Conservation (phyloP, 2,888 invertebrate genomes). For the Zonitis immaculata region DNA sequence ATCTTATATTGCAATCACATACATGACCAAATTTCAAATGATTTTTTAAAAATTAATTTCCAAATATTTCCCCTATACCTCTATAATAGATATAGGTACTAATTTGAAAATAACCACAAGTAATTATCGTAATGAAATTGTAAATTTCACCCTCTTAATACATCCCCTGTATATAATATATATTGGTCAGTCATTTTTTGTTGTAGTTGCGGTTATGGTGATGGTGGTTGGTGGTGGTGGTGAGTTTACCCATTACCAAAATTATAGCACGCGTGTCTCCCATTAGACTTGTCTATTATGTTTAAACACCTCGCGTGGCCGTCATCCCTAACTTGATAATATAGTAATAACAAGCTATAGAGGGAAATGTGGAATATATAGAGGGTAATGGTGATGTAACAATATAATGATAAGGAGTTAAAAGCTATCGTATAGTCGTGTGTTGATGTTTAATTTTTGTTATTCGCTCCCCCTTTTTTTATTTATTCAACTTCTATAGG, state of each 20-base stretch:
- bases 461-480: too few relatives aligned
- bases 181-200: too few relatives aligned
- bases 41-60: background rate
- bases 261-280: slow-evolving; percentile 32
- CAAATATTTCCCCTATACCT: too few relatives aligned
- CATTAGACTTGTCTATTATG: slow-evolving; percentile 29
- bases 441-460: slow-evolving; percentile 24
- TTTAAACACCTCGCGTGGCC: slow-evolving; percentile 33
- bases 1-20: background rate
- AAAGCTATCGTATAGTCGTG: slow-evolving; percentile 27
- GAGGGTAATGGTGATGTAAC: background rate
- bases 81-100: too few relatives aligned
- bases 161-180: slow-evolving; percentile 16
- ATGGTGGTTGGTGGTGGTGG: slow-evolving; percentile 7
- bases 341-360: slow-evolving; percentile 24
- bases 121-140: slow-evolving; percentile 35
- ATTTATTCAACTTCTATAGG: too few relatives aligned
- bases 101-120: slow-evolving; percentile 20
- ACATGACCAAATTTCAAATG: background rate
- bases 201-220: background rate
- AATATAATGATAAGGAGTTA: slow-evolving; percentile 25
- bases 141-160: slow-evolving; percentile 33
- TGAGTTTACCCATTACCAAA: slow-evolving; percentile 31
- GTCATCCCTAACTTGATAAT: slow-evolving; percentile 25
- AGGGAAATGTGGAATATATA: slow-evolving; percentile 10